Percentiles rank a stretch among this genome's conserved stretches.
phyloP scores from a whole-genome alignment of 2,113 vertebrate genomes.

The Leucopsar rothschildi region DNA sequence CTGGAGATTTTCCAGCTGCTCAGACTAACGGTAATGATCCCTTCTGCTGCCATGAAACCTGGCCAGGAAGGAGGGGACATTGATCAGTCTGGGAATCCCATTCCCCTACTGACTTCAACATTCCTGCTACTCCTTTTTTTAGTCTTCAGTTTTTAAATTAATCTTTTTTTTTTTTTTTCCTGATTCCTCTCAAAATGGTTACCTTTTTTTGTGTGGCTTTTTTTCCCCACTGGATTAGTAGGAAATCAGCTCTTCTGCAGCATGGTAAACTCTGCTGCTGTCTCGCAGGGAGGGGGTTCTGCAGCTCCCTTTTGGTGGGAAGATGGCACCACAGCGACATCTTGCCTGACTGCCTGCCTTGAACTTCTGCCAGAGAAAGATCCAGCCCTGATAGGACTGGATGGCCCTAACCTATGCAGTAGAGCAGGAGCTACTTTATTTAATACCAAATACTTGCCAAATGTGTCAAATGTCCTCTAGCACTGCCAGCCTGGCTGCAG shows the following conservation, averaged over 20 bases:
- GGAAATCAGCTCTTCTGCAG: not conserved
- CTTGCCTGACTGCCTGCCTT: not conserved
- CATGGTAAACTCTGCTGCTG: not conserved
- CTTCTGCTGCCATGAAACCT: not conserved
- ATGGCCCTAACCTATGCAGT: not conserved
- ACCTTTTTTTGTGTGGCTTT: not conserved
- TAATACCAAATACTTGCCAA: not conserved
- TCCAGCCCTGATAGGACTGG: not conserved
- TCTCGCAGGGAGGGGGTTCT: not conserved
- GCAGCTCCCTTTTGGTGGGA: not conserved
- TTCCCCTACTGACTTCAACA: not conserved
- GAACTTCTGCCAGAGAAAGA: not conserved
- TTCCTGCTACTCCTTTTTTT: not conserved
- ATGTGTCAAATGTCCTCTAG: not conserved
- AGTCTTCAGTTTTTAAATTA: not conserved
- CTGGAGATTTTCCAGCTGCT: not conserved
- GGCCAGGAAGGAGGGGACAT: not conserved
- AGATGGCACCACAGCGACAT: not conserved
- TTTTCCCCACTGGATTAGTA: not conserved
- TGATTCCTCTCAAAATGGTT: not conserved
- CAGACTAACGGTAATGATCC: not conserved
- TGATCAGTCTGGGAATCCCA: not conserved
- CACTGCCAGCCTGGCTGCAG: not conserved
- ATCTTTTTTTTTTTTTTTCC: not conserved
- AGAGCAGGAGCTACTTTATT: not conserved